A percentile compares a stretch with the other conserved stretches of the same genome.
Conservation (phyloP, 2,113 vertebrate species). For the Apteryx owenii region DNA sequence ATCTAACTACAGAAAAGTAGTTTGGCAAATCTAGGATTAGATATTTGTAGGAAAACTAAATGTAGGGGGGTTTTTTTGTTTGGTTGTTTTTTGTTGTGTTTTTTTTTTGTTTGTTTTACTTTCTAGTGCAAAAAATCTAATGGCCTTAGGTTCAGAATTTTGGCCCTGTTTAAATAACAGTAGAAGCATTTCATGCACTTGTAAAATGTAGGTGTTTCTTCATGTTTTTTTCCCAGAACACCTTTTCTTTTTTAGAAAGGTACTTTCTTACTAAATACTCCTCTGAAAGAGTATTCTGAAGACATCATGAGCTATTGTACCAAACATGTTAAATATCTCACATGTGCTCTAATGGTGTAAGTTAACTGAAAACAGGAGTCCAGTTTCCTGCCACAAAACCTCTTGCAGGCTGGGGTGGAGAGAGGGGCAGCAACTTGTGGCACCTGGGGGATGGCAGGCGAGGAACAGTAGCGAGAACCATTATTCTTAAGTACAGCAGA, state of each 20-base stretch:
- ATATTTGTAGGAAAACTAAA: constrained; percentile 52
- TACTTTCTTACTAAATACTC: constrained; percentile 57
- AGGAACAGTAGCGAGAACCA: neutral
- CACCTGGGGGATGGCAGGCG: neutral
- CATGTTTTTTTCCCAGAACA: constrained; percentile 54
- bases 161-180: constrained; percentile 46
- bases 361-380: constrained; percentile 47
- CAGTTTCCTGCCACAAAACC: constrained; percentile 4
- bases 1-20: constrained; percentile 72
- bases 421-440: neutral
- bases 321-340: constrained; percentile 38
- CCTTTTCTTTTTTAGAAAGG: constrained; percentile 62
- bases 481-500: neutral
- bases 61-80: constrained; percentile 23
- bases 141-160: constrained; percentile 69
- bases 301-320: constrained; percentile 75
- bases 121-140: constrained; percentile 55
- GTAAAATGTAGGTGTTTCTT: constrained; percentile 63
- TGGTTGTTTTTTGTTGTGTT: constrained; percentile 47
- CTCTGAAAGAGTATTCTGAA: constrained; percentile 69
- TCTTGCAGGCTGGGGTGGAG: neutral
- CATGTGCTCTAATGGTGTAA: constrained; percentile 24
- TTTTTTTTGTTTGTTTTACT: constrained; percentile 50
- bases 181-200: constrained; percentile 55
- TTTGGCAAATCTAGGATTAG: constrained; percentile 74